Percentiles rank a stretch among this genome's conserved stretches.
Evolutionary conservation across 2,113 vertebrate genomes (phyloP).

Genomic region (Bostrychus sinensis): DNA sequence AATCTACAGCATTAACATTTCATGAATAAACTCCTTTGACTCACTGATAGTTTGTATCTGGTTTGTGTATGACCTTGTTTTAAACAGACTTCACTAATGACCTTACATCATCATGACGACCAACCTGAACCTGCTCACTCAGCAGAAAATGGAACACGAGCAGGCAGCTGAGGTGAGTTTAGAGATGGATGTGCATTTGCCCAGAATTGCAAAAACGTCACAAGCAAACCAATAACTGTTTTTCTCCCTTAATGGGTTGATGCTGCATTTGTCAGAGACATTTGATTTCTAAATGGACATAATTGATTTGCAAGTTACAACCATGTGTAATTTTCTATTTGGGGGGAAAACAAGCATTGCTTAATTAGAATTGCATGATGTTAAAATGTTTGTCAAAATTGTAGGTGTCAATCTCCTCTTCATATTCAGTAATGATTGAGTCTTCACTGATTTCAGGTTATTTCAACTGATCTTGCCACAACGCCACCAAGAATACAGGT

Average conservation of each 20-base stretch:
- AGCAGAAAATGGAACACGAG: slow-evolving; percentile 89
- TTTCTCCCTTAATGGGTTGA: too few species aligned
- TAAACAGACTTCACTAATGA: slow-evolving; percentile 89
- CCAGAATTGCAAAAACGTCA: not conserved
- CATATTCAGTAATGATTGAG: slow-evolving; percentile 91
- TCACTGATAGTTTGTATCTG: slow-evolving; percentile 22
- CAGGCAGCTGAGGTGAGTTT: slow-evolving; percentile 90
- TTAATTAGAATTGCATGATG: slow-evolving; percentile 3
- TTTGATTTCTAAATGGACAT: not conserved
- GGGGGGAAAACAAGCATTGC: too few species aligned
- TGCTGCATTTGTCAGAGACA: too few species aligned
- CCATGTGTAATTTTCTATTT: too few species aligned
- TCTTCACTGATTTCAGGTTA: slow-evolving; percentile 92
- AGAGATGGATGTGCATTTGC: not conserved
- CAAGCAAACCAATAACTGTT: too few species aligned
- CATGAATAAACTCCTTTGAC: not conserved
- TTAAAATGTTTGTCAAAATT: slow-evolving; percentile 20
- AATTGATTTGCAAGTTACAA: too few species aligned
- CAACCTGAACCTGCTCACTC: slow-evolving; percentile 88
- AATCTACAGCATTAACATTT: not conserved
- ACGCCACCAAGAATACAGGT: slow-evolving; percentile 95
- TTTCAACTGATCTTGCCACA: slow-evolving; percentile 88
- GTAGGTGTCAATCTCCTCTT: slow-evolving; percentile 69
- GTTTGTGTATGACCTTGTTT: slow-evolving; percentile 80
- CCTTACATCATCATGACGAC: slow-evolving; percentile 88